phyloP scores from a whole-genome alignment of 2,888 invertebrate species.

The Yponomeuta plumbellus region DNA sequence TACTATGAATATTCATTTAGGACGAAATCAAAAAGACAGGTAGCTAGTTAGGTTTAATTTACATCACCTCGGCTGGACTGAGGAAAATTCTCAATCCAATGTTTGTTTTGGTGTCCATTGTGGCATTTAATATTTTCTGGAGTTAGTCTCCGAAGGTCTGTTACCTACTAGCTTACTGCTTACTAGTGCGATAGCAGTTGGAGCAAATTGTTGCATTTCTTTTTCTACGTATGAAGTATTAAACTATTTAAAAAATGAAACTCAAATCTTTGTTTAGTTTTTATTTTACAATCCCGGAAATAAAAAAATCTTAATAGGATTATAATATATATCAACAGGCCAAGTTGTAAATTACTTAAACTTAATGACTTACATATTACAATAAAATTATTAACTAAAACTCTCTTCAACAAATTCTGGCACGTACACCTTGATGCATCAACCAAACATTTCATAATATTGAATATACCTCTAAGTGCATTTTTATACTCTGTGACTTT shows the following conservation, averaged over 20 bases:
- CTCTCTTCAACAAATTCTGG: conserved; percentile 73
- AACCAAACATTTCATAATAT: conserved; percentile 60
- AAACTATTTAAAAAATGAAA: conserved; percentile 35
- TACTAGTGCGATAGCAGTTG: too few species aligned
- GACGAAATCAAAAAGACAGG: too few species aligned
- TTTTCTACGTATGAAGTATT: background rate
- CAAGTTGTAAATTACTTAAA: conserved; percentile 77
- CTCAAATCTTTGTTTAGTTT: conserved; percentile 50
- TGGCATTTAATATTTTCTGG: too few species aligned
- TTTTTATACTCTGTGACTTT: conserved; percentile 33
- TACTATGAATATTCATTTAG: too few species aligned
- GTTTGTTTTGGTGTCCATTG: too few species aligned
- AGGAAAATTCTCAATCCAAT: too few species aligned
- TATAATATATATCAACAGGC: conserved; percentile 76
- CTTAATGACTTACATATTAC: conserved; percentile 76
- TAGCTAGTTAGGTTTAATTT: too few species aligned
- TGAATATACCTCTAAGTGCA: conserved; percentile 51
- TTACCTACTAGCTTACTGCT: too few species aligned
- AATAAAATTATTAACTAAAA: conserved; percentile 77
- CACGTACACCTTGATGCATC: conserved; percentile 69
- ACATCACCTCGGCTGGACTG: too few species aligned
- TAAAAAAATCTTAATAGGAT: conserved; percentile 73
- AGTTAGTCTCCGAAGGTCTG: too few species aligned
- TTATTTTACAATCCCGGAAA: conserved; percentile 77
- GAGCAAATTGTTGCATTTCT: too few species aligned